Evolutionary conservation across 1,140 invertebrate species (phyloP), one percentile per base, ranked within the genome.

Genomic region (Pantala flavescens): DNA sequence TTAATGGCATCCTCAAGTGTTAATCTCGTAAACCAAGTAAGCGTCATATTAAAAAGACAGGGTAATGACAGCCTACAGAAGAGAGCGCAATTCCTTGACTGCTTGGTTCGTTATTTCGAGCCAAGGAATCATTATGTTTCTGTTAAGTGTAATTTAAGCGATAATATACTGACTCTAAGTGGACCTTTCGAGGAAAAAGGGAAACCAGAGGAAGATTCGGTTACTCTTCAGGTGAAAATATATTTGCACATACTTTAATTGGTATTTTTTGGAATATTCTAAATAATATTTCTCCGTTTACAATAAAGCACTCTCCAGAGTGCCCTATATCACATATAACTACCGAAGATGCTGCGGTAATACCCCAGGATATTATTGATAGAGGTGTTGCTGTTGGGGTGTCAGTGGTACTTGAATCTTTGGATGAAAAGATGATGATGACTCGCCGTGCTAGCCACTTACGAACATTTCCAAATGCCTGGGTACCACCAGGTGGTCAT

Each of bases 401-500:
- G 63, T 79, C 79, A 71, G 78, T 82, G 7, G 75, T 85, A 21
- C 74, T 84, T 10, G 80, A 83, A 76, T 81, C 80, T 19, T 72
- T 36, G 55, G 84, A 85, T 77, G 76, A 78, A 1, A 79, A 80
- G 73, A 75, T 85, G 42, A 74, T 85, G 23, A 76, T 85, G 24
- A 83, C 82, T 10, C 79, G 81, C 63, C 75, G 84, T 75, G 79
- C 83, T 7, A 75, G 74, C 10, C 81, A 82, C 75, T 80, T 85
- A 75, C 75, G 81, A 43, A 82, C 82, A 70, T 85, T 84, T 79
- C 83, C 84, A 10, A 79, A 80, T 7, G 76, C 80, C 10, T 85
- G 84, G 84, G 83, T 84, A 36, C 83, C 83, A 74, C 84, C 84
- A 79, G 80, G 80, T 23, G 81, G 81, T 16, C 81, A 80, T 76